Percentiles rank a stretch among this genome's conserved stretches.
Conservation (phyloP, 92 coral and sea anemone genomes). For the Epizoanthus scotinus region DNA sequence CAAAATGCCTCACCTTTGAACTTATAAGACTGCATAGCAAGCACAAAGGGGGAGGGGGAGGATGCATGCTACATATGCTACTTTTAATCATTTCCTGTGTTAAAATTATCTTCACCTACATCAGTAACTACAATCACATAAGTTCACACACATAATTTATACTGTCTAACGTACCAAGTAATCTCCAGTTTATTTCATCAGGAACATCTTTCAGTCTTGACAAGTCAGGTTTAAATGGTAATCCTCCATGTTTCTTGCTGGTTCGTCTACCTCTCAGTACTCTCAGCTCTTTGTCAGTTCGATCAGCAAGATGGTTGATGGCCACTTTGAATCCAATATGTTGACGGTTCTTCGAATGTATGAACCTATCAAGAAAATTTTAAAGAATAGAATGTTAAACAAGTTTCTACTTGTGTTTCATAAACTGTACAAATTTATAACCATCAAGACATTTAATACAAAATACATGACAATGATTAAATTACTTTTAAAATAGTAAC, state of each 20-base stretch:
- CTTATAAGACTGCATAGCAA: too few species aligned
- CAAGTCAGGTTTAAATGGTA: conserved; percentile 83
- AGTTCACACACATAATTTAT: neutral
- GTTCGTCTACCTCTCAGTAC: conserved; percentile 81
- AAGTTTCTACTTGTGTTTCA: too few species aligned
- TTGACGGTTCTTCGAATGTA: conserved; percentile 91
- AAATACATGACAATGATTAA: too few species aligned
- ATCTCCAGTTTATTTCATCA: conserved; percentile 74
- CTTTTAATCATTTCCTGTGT: too few species aligned
- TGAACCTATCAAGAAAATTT: conserved; percentile 57
- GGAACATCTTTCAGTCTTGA: conserved; percentile 76
- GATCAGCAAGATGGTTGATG: conserved; percentile 88
- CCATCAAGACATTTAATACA: too few species aligned
- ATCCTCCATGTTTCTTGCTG: conserved; percentile 82
- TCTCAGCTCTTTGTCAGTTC: conserved; percentile 69
- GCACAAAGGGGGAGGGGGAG: too few species aligned
- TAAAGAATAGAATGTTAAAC: neutral
- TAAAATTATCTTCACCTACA: neutral
- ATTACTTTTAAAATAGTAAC: too few species aligned
- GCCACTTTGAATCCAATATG: conserved; percentile 83
- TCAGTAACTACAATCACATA: neutral
- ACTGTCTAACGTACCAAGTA: conserved; percentile 67
- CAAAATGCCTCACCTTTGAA: too few species aligned
- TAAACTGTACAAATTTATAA: too few species aligned
- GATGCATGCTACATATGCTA: too few species aligned